Evolutionary conservation across 2,113 vertebrate species (phyloP).

Genomic region (Alces alces): DNA sequence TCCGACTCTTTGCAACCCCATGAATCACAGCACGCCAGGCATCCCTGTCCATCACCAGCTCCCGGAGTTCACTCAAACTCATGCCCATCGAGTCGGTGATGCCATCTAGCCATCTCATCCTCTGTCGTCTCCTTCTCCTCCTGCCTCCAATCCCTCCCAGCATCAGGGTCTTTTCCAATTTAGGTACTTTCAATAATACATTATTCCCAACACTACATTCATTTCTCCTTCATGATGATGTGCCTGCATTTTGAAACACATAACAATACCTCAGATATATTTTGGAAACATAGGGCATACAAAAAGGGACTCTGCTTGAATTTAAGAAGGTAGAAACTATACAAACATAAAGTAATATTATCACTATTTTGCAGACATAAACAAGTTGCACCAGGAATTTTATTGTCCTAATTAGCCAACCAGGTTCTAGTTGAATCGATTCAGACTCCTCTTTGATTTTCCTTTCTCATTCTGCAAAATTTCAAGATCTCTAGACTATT

Average conservation of each 20-base stretch:
- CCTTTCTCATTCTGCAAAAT: background rate
- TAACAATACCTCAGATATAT: background rate
- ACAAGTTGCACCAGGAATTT: background rate
- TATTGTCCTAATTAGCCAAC: background rate
- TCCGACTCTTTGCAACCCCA: too few species aligned
- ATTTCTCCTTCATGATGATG: background rate
- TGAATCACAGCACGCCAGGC: too few species aligned
- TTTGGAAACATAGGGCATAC: background rate
- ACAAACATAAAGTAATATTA: background rate
- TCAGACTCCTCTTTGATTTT: background rate
- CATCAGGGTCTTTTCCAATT: too few species aligned
- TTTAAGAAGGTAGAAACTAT: background rate
- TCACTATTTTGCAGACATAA: background rate
- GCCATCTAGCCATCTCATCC: too few species aligned
- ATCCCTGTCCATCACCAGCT: too few species aligned
- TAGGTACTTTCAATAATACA: background rate
- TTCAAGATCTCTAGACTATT: background rate
- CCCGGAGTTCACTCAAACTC: too few species aligned
- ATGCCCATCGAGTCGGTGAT: too few species aligned
- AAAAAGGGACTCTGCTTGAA: background rate
- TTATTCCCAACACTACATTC: background rate
- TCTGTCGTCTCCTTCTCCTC: too few species aligned
- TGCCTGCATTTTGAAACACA: background rate
- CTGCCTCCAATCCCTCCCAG: too few species aligned
- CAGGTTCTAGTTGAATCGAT: background rate